Base-by-base conservation (phyloP, 1,140 invertebrate species). In the Thrips palmi region DNA sequence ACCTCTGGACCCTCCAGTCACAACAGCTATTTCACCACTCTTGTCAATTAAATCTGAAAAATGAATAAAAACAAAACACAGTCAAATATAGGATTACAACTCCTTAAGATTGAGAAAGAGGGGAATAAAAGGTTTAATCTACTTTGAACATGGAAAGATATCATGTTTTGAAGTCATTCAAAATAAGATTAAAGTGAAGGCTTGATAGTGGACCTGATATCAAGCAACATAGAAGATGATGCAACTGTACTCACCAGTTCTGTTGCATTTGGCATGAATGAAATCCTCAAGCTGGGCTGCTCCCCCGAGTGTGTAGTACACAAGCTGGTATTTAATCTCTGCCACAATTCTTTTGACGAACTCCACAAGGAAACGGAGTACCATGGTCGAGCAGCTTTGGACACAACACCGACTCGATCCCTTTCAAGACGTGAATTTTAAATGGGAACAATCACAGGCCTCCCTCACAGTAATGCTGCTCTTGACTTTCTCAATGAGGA, bases 1-100 rank as follows among this genome's bases (percentile, higher is more conserved):
- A 12, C 88, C 87, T 46, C 78, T 60, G 19, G 77, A 73, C 8
- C 86, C 87, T 39, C 87, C 88, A 6, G 87, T 92, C 28, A 93
- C 72, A 42, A 93, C 71, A 28, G 80, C 86, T 30, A 84, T 63
- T 60, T 71, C 69, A 27, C 70, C 74, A 19, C 55, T 55, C 56
- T 66, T 63, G 25, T 57, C 53, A 12, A 62, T 58, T 37, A 73
- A 54, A 45, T 66, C 72, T 75, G 46, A 24, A 59, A 58, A 50
- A 23, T 44, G 45, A 51, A 37, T 17, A 18, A 42, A 38, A 22
- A 39, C 6, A 45, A 33, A 41, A 39, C 21, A 31, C 22, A 17
- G 30, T 4, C 38, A 39, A 42, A 46, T 43, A 22, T 36, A 3
- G 14, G 37, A 40, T 40, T 33, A 27, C 19, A 44, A 40, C 28